Evolutionary conservation across 2,113 vertebrate genomes (phyloP), one percentile per base, ranked within the genome.

Genomic region (Girardinichthys multiradiatus): DNA sequence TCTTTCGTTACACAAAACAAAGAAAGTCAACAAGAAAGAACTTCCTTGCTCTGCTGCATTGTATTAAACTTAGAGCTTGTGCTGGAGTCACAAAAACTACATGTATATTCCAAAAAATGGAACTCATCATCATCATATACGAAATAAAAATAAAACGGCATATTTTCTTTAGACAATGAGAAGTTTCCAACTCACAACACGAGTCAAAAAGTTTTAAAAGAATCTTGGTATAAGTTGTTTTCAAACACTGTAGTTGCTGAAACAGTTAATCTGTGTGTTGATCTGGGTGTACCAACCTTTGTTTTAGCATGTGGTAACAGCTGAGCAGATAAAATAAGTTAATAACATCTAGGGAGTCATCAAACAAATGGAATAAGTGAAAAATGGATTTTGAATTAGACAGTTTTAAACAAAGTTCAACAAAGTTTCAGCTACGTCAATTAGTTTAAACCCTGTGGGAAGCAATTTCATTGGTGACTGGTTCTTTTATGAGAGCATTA

Each of bases 11-110:
- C 51, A 68, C 39, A 57, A 27, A 21, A 57, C 17, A 14, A 26
- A 61, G 29, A 66, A n/a, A 27, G 30, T 15, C 15, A 68, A 21
- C 19, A 45, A 57, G 26, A 39, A 45, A 68, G 58, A 80, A 65
- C n/a, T 19, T 29, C 17, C 33, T 10, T 39, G 42, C 39, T 33
- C 17, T 13, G 60, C 15, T 54, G 29, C 12, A 39, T 4, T 35
- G 31, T 29, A 61, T 62, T 59, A 70, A 77, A 48, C 58, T 13
- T 30, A 14, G 33, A 66, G 28, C 27, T 66, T 42, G 26, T 21
- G 45, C 2, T 1, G 37, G 19, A 39, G 54, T 39, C 17, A 9
- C 7, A 42, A 68, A 62, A 51, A 12, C 27, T 11, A 28, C 30
- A 72, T 69, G n/a, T n/a, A 42, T 42, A n/a, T 29, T 42, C 27